A percentile compares a stretch with the other conserved stretches of the same genome.
Conservation (phyloP, 2,797 vertebrate species). For the Thamnophis elegans region DNA sequence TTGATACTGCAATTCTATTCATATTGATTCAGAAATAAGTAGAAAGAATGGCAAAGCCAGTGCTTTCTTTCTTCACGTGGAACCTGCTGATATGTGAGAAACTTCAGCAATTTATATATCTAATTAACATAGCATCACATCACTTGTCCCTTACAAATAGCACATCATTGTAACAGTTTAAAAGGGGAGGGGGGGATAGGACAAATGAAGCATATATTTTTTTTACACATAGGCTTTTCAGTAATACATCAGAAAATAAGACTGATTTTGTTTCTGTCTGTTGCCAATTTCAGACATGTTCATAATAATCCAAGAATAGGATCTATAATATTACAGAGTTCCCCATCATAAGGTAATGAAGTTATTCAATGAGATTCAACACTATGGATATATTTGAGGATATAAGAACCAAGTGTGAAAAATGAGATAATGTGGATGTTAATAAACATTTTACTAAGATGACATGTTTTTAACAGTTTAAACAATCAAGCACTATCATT, state of each 20-base stretch:
- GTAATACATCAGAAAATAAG: not conserved
- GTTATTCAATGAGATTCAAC: slow-evolving; percentile 64
- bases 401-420: not conserved
- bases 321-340: slow-evolving; percentile 61
- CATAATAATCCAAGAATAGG: slow-evolving; percentile 9
- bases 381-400: slow-evolving; percentile 13
- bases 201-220: not conserved
- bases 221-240: not conserved
- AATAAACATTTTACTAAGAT: not conserved
- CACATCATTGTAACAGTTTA: not conserved
- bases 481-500: not conserved
- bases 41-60: not conserved
- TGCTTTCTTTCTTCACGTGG: not conserved
- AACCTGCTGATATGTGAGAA: not conserved
- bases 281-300: slow-evolving; percentile 47
- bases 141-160: not conserved
- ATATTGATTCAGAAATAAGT: not conserved
- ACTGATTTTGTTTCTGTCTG: slow-evolving; percentile 5
- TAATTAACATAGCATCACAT: not conserved
- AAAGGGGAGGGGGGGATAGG: not conserved
- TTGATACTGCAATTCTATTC: not conserved
- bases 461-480: not conserved
- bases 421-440: not conserved
- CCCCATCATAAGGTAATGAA: slow-evolving; percentile 63
- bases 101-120: not conserved